Evolutionary conservation across 2,797 vertebrate genomes (phyloP), one percentile per base, ranked within the genome.

Genomic region (Muscicapa striata): DNA sequence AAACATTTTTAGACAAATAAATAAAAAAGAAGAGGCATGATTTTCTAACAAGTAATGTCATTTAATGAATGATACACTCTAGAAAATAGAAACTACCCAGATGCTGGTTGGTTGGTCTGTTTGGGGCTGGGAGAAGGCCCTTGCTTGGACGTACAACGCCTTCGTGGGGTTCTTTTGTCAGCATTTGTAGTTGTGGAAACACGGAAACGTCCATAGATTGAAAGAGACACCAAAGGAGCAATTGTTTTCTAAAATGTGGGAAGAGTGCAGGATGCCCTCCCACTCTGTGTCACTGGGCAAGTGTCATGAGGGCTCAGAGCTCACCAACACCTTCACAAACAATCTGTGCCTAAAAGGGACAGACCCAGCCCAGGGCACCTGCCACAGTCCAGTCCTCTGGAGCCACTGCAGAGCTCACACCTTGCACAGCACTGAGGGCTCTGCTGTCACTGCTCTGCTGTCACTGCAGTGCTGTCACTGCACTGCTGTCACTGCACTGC

Each of bases 41-140:
- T 90, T 95, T 96, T 97, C 93, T 97, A 97, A 96, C 95, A 97
- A 96, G 91, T 96, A 86, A 96, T 96, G 94, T 91, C 32, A 94
- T 97, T 97, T 97, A 97, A 97, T 96, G 95, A 95, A 95, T 97
- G 96, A 83, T 91, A 90, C 73, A 92, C 64, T 94, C 93, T 97
- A 96, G 92, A 97, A 96, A 97, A 97, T 96, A 96, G 93, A 96
- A 96, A 96, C 95, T 97, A 97, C 94, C 94, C 94, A 90, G 93
- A 88, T 97, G 95, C 94, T 97, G 94, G 95, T 93, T 89, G 94
- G 76, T 92, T 84, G 92, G 80, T 94, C 80, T 90, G 73, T 90
- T 88, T 95, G 89, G 95, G 93, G 74, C 72, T 91, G 77, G 73
- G 81, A 78, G 70, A 78, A 94, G 89, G 95, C 92, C 91, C 87